Conservation (phyloP, 92 coral and sea anemone species). For the Siderastrea radians region DNA sequence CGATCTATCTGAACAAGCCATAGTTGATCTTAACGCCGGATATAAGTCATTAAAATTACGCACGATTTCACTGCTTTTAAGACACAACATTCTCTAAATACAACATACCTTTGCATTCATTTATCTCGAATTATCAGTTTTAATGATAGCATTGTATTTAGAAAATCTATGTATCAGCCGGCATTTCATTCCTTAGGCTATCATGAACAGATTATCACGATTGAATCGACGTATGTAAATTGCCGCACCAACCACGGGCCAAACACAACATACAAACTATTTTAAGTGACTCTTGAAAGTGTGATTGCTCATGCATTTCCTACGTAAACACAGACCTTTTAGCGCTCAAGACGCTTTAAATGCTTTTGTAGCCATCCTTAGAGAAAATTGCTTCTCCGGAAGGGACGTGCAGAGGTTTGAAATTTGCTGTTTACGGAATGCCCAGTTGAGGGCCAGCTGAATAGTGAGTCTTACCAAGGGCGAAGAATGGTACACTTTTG, state of each 20-base stretch:
- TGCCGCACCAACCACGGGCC: slow-evolving; percentile 7
- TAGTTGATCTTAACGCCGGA: background rate
- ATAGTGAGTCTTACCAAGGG: background rate
- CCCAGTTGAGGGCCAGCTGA: background rate
- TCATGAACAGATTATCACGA: background rate
- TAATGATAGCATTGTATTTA: background rate
- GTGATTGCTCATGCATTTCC: slow-evolving; percentile 53
- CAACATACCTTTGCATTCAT: background rate
- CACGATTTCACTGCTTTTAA: background rate
- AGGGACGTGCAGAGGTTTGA: background rate
- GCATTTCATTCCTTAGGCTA: background rate
- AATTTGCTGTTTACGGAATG: background rate
- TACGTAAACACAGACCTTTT: slow-evolving; percentile 50
- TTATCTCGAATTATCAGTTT: slow-evolving; percentile 1
- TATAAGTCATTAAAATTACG: background rate
- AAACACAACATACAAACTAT: slow-evolving; percentile 51
- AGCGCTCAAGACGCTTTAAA: slow-evolving; percentile 23
- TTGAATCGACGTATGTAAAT: slow-evolving; percentile 44
- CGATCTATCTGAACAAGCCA: background rate
- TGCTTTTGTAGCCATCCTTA: slow-evolving; percentile 23
- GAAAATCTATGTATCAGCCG: background rate
- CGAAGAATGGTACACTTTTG: slow-evolving; percentile 17
- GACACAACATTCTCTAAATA: background rate
- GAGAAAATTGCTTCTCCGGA: background rate
- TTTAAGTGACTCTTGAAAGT: slow-evolving; percentile 39